Conservation (phyloP, 64 coral and sea anemone species). For the Anthopleura sola region DNA sequence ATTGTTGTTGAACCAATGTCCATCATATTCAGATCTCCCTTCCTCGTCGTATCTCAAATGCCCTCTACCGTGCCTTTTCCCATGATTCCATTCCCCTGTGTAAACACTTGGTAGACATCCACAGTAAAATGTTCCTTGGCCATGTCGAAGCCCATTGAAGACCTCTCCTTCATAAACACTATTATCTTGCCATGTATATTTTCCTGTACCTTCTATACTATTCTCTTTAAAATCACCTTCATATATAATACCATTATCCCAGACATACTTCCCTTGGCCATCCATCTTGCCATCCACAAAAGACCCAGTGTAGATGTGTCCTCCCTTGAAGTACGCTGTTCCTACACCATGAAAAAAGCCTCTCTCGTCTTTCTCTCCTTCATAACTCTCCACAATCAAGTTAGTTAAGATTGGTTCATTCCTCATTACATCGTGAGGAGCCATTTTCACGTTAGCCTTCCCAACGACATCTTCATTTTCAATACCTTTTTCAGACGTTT, state of each 20-base stretch:
- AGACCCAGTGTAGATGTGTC: slow-evolving; percentile 72
- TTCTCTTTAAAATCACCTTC: slow-evolving; percentile 85
- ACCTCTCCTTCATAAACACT: slow-evolving; percentile 94
- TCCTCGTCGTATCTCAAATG: slow-evolving; percentile 72
- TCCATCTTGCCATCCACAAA: slow-evolving; percentile 85
- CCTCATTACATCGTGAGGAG: slow-evolving; percentile 82
- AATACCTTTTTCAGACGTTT: neutral
- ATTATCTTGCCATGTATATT: slow-evolving; percentile 83
- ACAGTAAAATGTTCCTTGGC: slow-evolving; percentile 70
- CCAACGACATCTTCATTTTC: neutral
- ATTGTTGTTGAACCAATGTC: slow-evolving; percentile 87
- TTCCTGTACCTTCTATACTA: slow-evolving; percentile 67
- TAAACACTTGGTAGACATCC: slow-evolving; percentile 63
- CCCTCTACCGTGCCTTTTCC: slow-evolving; percentile 80
- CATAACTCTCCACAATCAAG: slow-evolving; percentile 74
- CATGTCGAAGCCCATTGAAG: slow-evolving; percentile 68
- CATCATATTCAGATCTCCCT: slow-evolving; percentile 87
- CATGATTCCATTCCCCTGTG: slow-evolving; percentile 80
- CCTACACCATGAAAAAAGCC: slow-evolving; percentile 92
- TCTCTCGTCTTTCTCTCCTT: slow-evolving; percentile 87
- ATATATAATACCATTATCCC: slow-evolving; percentile 80
- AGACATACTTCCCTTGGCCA: slow-evolving; percentile 85
- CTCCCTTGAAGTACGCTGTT: slow-evolving; percentile 84
- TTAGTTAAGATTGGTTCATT: slow-evolving; percentile 70
- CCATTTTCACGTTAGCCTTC: slow-evolving; percentile 6